A percentile compares a stretch with the other conserved stretches of the same genome.
These are phyloP conservation scores for Ormyrus rosae DNA, from an alignment of 2,888 invertebrate species.

Conservation along the genomic window DNA sequence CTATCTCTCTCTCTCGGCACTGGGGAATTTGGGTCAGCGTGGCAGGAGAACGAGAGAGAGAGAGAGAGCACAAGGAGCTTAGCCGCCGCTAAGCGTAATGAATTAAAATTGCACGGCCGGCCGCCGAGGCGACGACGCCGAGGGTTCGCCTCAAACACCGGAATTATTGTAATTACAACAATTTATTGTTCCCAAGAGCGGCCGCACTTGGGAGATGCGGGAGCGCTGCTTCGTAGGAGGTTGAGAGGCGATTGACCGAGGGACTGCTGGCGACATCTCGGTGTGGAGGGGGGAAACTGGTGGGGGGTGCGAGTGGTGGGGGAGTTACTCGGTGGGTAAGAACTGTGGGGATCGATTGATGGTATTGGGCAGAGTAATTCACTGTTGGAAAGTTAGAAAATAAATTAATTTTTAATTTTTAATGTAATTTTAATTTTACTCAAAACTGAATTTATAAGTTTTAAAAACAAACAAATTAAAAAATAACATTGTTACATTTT, in stretches of 20 bases:
- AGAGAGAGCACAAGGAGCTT: conserved; percentile 1
- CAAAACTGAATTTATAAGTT: too few species aligned
- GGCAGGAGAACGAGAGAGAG: conserved; percentile 59
- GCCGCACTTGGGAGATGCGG: neutral
- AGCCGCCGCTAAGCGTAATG: conserved; percentile 61
- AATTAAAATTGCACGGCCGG: conserved; percentile 66
- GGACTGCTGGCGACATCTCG: conserved; percentile 21
- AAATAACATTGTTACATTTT: too few species aligned
- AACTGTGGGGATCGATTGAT: too few species aligned
- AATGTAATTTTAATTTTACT: too few species aligned
- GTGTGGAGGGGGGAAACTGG: too few species aligned
- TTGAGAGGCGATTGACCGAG: neutral
- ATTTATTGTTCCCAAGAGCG: conserved; percentile 65
- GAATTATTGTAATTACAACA: conserved; percentile 73
- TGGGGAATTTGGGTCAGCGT: conserved; percentile 63
- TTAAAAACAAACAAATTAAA: too few species aligned
- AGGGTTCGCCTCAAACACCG: conserved; percentile 65
- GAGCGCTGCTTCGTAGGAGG: conserved; percentile 1
- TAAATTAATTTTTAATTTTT: too few species aligned
- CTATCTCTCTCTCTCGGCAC: too few species aligned
- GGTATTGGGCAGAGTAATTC: too few species aligned
- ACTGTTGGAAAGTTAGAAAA: too few species aligned
- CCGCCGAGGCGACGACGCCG: conserved; percentile 62
- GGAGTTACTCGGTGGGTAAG: too few species aligned
- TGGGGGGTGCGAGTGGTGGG: too few species aligned